phyloP scores from a whole-genome alignment of 2,797 vertebrate genomes.

The Schizopygopsis pylzovi region DNA sequence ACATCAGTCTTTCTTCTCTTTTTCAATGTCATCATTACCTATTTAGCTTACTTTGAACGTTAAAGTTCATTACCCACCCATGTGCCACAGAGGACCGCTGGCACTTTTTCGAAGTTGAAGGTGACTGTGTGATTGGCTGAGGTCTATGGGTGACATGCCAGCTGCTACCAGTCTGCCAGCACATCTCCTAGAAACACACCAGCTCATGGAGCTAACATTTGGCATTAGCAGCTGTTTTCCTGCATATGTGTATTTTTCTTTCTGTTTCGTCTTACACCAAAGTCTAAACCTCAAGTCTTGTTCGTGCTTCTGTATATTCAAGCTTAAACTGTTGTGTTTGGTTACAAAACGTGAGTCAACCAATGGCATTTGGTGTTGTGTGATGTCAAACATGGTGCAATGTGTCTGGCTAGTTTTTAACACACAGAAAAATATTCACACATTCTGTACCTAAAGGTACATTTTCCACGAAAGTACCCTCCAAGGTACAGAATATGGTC shows the following conservation, averaged over 20 bases:
- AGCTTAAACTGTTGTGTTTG: neutral
- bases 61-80: conserved; percentile 35
- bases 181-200: conserved; percentile 30
- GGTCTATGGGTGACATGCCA: conserved; percentile 16
- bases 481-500: no score
- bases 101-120: conserved; percentile 42
- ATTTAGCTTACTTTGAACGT: conserved; percentile 37
- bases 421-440: neutral
- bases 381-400: neutral
- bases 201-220: conserved; percentile 57
- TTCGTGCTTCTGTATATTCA: neutral
- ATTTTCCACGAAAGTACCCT: no score
- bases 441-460: no score
- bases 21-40: conserved; percentile 42
- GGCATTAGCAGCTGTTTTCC: conserved; percentile 45
- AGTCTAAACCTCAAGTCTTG: conserved; percentile 27
- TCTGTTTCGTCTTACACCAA: neutral
- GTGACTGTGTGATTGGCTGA: conserved; percentile 46
- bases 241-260: neutral
- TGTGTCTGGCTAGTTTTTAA: neutral
- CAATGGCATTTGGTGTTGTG: neutral
- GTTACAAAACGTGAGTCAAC: neutral
- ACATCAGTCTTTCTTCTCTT: conserved; percentile 49
- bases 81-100: conserved; percentile 29
- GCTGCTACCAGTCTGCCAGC: conserved; percentile 27